Conservation (phyloP, 2,888 invertebrate species). For the Camponotus fellah region DNA sequence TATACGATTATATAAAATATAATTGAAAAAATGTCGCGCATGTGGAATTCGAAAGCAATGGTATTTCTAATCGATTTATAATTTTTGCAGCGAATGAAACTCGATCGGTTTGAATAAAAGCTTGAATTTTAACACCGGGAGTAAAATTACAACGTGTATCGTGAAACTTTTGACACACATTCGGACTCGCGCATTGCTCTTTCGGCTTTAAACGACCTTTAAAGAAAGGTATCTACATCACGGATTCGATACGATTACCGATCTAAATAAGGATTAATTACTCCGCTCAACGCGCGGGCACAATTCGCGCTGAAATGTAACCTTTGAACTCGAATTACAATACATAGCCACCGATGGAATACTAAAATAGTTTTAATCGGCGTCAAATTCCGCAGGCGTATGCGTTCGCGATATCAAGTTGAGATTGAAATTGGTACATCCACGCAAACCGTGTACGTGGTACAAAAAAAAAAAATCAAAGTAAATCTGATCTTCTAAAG, state of each 20-base stretch:
- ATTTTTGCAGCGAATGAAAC: constrained; percentile 22
- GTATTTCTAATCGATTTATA: constrained; percentile 39
- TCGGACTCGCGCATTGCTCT: background rate
- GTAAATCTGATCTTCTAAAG: background rate
- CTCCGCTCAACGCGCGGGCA: constrained; percentile 28
- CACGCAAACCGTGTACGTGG: background rate
- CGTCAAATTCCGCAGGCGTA: constrained; percentile 29
- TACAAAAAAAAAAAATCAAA: background rate
- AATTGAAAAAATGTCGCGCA: constrained; percentile 4
- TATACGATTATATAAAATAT: constrained; percentile 17
- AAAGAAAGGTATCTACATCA: constrained; percentile 31
- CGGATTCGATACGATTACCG: constrained; percentile 60
- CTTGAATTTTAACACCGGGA: constrained; percentile 2
- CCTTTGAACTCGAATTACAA: constrained; percentile 41
- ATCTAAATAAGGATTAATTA: constrained; percentile 68
- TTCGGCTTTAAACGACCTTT: constrained; percentile 54
- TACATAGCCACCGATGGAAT: background rate
- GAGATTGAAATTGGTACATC: constrained; percentile 8
- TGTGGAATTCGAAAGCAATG: background rate
- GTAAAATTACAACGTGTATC: constrained; percentile 1
- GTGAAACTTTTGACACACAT: constrained; percentile 35
- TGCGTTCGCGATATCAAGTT: constrained; percentile 3
- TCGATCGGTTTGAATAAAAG: background rate
- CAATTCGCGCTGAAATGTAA: constrained; percentile 50
- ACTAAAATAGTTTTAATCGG: background rate